These are phyloP conservation scores for Petrocephalus schoutedeni DNA, from an alignment of 2,797 vertebrate genomes.

Conservation along the genomic window DNA sequence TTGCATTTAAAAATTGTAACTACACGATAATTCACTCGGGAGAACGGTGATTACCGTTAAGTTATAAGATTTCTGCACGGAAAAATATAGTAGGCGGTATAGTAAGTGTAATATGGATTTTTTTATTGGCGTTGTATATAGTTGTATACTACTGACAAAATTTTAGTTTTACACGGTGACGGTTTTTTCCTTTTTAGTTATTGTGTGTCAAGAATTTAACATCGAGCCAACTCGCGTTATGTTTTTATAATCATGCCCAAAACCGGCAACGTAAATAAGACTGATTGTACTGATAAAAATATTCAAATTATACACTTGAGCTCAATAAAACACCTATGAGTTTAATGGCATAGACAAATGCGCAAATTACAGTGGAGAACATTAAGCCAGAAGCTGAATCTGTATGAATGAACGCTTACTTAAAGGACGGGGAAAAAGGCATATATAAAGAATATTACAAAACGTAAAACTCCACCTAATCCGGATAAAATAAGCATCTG, in stretches of 20 bases:
- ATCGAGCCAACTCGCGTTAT: background rate
- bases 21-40: background rate
- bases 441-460: background rate
- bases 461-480: slow-evolving; percentile 1
- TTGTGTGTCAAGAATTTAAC: background rate
- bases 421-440: background rate
- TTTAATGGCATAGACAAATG: slow-evolving; percentile 1
- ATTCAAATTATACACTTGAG: slow-evolving; percentile 4
- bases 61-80: background rate
- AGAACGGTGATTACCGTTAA: background rate
- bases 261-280: background rate
- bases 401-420: background rate
- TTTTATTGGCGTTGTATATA: background rate
- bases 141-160: background rate
- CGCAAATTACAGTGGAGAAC: slow-evolving; percentile 3
- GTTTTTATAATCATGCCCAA: slow-evolving; percentile 2
- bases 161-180: background rate
- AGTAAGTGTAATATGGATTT: background rate
- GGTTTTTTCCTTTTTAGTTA: background rate
- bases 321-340: background rate
- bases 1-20: background rate
- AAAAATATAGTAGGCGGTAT: background rate
- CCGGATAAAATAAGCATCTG: background rate
- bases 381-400: background rate
- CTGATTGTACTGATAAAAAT: background rate